Evolutionary conservation across 2,888 invertebrate species (phyloP).

Genomic region (Drosophila sordidula): DNA sequence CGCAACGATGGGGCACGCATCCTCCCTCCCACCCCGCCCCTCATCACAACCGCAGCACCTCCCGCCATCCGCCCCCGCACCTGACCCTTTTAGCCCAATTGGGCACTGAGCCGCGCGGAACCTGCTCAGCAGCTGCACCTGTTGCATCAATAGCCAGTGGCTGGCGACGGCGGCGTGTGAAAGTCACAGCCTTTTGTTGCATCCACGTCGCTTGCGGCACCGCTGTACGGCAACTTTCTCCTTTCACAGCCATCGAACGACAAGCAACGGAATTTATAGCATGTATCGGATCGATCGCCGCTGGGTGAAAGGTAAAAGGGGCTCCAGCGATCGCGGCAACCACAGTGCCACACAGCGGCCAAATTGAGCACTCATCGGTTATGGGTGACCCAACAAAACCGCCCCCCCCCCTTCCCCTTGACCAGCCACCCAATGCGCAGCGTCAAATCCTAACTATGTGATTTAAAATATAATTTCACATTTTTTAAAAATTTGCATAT

Average conservation of each 20-base stretch:
- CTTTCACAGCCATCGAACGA: constrained; percentile 50
- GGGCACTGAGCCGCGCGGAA: constrained; percentile 10
- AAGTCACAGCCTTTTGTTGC: constrained; percentile 51
- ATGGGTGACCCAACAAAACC: no score
- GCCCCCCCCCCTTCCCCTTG: no score
- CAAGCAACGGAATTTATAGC: constrained; percentile 50
- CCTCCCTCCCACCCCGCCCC: constrained; percentile 31
- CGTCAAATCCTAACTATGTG: no score
- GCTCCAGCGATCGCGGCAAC: constrained; percentile 19
- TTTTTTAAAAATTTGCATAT: no score
- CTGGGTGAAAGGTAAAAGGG: constrained; percentile 57
- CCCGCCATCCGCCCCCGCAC: neutral
- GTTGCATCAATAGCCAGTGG: constrained; percentile 36
- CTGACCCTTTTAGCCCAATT: constrained; percentile 7
- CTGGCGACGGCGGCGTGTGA: constrained; percentile 39
- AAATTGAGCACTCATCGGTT: constrained; percentile 3
- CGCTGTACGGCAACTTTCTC: constrained; percentile 58
- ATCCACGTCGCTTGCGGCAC: constrained; percentile 34
- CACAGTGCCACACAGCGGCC: constrained; percentile 13
- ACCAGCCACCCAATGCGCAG: neutral
- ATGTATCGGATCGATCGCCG: constrained; percentile 32
- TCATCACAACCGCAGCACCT: neutral
- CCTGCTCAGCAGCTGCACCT: constrained; percentile 33
- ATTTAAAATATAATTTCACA: no score
- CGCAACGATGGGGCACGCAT: constrained; percentile 47